Evolutionary conservation across 1,140 invertebrate genomes (phyloP).

Genomic region (Ceratosolen fusciceps): DNA sequence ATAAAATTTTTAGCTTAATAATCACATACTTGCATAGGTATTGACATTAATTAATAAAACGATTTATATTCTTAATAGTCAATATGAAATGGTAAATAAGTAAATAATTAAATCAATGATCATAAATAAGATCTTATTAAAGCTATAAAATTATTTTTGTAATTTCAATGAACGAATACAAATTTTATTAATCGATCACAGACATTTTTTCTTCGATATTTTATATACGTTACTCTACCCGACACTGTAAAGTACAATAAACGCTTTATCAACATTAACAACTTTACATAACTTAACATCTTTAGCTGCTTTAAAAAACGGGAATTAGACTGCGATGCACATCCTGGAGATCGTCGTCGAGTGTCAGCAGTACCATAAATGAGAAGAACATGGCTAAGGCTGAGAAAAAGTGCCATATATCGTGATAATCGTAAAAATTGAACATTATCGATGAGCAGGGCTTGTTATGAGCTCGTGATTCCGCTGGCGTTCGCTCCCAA

Average conservation of each 20-base stretch:
- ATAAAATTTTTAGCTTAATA: too few species aligned
- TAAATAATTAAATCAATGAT: too few species aligned
- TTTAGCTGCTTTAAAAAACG: constrained; percentile 77
- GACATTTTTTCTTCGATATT: background rate
- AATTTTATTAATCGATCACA: background rate
- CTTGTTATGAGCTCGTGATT: constrained; percentile 83
- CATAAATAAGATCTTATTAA: background rate
- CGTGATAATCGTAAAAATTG: constrained; percentile 89
- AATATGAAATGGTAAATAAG: too few species aligned
- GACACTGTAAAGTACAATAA: too few species aligned
- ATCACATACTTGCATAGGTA: too few species aligned
- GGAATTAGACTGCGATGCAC: constrained; percentile 79
- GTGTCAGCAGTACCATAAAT: constrained; percentile 84
- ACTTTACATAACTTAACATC: background rate
- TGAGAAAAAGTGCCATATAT: constrained; percentile 92
- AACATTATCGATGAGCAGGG: constrained; percentile 78
- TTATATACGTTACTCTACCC: too few species aligned
- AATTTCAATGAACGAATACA: background rate
- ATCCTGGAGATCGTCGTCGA: constrained; percentile 84
- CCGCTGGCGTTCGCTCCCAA: constrained; percentile 85
- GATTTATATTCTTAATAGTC: too few species aligned
- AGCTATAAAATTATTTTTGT: background rate
- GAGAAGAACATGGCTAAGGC: constrained; percentile 89
- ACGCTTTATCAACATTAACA: constrained; percentile 10
- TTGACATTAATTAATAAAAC: too few species aligned